Conservation (phyloP, 2,113 vertebrate genomes). For the Anoplopoma fimbria region DNA sequence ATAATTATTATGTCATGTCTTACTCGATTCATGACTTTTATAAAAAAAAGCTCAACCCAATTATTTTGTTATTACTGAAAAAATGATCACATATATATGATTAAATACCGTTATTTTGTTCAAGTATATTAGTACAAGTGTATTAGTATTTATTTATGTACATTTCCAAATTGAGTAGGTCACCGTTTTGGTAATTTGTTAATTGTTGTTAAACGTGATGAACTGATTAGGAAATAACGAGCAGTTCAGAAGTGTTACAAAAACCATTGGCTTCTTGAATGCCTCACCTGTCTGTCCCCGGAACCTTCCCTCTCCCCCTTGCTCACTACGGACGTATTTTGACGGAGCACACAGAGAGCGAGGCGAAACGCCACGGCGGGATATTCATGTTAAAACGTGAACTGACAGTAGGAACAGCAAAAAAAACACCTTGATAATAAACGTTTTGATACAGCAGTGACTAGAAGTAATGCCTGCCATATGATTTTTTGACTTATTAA, state of each 20-base stretch:
- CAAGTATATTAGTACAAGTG: too few relatives aligned
- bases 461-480: background rate
- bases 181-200: background rate
- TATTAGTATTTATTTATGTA: too few relatives aligned
- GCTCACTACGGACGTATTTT: conserved; percentile 68
- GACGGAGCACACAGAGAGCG: conserved; percentile 6
- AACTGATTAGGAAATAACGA: background rate
- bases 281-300: background rate
- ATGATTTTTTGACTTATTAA: background rate
- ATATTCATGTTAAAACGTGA: background rate
- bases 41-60: background rate
- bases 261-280: conserved; percentile 34
- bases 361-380: background rate
- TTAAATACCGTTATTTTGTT: too few relatives aligned
- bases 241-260: background rate
- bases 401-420: background rate
- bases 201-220: too few relatives aligned
- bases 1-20: background rate
- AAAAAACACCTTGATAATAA: background rate
- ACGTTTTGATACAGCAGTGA: background rate
- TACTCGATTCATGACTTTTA: background rate
- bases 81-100: background rate
- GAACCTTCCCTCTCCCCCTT: conserved; percentile 30
- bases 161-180: background rate
- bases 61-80: background rate